Base-by-base conservation (phyloP, 2,888 invertebrate species). In the Ischnus inquisitorius region DNA sequence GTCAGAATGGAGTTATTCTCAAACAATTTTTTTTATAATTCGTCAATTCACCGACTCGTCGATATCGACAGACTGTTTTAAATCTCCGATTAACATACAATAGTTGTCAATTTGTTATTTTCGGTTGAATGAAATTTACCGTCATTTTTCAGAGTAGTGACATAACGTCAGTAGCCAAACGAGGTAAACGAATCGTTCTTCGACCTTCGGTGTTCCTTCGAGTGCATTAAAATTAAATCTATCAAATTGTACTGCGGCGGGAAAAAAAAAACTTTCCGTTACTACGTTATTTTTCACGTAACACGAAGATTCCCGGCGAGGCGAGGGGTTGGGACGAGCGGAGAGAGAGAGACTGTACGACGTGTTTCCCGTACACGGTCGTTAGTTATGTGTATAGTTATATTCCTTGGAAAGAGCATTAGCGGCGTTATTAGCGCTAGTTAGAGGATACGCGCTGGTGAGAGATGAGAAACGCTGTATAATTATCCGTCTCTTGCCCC, bases 401-500 rank as follows among this genome's bases (percentile, higher is more conserved):
- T 90, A 90, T 92, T 91, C 90, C 88, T 89, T 88, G 89, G 67
- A 88, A 90, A 89, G 89, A 89, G 87, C 92, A 92, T 92, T 92
- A 92, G 91, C 90, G 89, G 89, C 88, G 88, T 90, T 92, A 92
- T 92, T 91, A 91, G 90, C 90, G 89, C 89, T 91, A 90, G 91
- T 91, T 92, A 90, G 91, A 90, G 87, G 90, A 88, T 89, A 88
- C 89, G 87, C 86, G 86, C 88, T 88, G 87, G 84, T 88, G 90
- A 91, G 88, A 90, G 90, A 91, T 87, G 90, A 89, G 90, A 88
- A 88, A 60, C 85, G 86, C 88, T 88, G 88, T 91, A 88, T 91
- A 91, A 91, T 91, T 91, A 91, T 90, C 88, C 86, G 84, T 67
- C 85, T 77, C 84, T 79, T 67, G 77, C 72, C 43, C 43, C 68